phyloP scores from a whole-genome alignment of 1,140 invertebrate genomes.

The Paracyclopina nana region DNA sequence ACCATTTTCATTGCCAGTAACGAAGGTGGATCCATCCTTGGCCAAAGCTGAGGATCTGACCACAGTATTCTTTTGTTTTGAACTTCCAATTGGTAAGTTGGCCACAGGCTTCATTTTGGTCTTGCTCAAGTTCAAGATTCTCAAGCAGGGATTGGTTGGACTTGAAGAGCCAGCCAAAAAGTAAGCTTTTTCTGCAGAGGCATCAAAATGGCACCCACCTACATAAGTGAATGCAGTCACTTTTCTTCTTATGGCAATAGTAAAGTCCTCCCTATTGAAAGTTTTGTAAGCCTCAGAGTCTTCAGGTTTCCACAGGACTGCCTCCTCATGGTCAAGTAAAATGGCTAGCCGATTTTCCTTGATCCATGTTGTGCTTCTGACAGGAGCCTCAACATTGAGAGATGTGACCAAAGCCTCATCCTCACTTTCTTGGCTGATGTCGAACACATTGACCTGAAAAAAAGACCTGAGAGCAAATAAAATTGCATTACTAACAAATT shows the following conservation, averaged over 20 bases:
- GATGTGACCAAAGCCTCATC: conserved; percentile 56
- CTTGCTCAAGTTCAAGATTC: neutral
- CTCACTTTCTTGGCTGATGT: conserved; percentile 48
- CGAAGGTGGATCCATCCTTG: no score
- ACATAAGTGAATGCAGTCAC: neutral
- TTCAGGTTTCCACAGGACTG: neutral
- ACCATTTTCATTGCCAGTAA: no score
- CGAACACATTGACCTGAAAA: conserved; percentile 72
- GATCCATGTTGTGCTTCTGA: conserved; percentile 32
- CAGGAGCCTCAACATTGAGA: conserved; percentile 60
- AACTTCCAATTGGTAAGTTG: no score
- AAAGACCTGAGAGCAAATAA: no score
- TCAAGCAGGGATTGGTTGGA: neutral
- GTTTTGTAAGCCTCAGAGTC: neutral
- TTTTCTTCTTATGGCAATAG: neutral
- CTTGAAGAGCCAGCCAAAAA: neutral
- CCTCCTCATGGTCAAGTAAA: neutral
- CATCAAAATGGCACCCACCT: neutral
- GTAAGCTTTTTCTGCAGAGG: neutral
- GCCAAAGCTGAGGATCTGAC: no score
- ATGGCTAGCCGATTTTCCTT: conserved; percentile 4
- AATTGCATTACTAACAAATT: no score
- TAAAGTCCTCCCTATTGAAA: neutral
- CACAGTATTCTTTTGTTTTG: no score
- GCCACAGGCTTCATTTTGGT: neutral